Base-by-base conservation (phyloP, 2,113 vertebrate species). In the Illadopsis cleaveri region DNA sequence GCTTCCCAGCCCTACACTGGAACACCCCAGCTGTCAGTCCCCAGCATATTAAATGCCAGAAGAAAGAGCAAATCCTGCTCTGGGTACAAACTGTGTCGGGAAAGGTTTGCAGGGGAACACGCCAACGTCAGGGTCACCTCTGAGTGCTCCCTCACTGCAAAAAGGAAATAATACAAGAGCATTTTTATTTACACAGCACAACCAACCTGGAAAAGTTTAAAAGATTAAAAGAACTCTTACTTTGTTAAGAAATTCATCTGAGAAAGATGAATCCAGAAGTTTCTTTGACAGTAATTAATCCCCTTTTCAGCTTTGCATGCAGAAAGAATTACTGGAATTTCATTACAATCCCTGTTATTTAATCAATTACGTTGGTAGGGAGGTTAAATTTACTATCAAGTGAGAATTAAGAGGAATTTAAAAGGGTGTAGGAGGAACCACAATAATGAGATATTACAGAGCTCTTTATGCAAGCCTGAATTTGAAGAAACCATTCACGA, bases 361-460 rank as follows among this genome's bases (percentile, higher is more conserved):
- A 83, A 95, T 94, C 85, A 86, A 71, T 97, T 96, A 90, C 15
- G 6, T 86, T 94, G 62, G 82, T 92, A 86, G 83, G 72, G 72
- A 96, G 76, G 72, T 92, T 97, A 93, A 92, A 89, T 95, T 94
- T 94, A 89, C 80, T 93, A 93, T 93, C 89, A 69, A 95, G 91
- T 94, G 91, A 44, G 72, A 96, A 93, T 86, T 95, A 93, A 86
- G 56, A 66, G 60, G 86, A 90, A 89, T 75, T 95, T 93, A 35
- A 94, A 90, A 96, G 62, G 82, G 37, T 95, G 82, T 90, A 88
- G 88, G 79, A 96, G 83, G 76, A 95, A 90, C 68, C 58, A 83
- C 72, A 90, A 90, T 75, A 93, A 95, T 77, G 51, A 90, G 64
- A 83, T 83, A 94, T 89, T 73, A 81, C 71, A 68, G 76, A 0